Percentiles rank a stretch among this genome's conserved stretches.
phyloP scores from a whole-genome alignment of 2,113 vertebrate genomes.

The Ornithorhynchus anatinus region DNA sequence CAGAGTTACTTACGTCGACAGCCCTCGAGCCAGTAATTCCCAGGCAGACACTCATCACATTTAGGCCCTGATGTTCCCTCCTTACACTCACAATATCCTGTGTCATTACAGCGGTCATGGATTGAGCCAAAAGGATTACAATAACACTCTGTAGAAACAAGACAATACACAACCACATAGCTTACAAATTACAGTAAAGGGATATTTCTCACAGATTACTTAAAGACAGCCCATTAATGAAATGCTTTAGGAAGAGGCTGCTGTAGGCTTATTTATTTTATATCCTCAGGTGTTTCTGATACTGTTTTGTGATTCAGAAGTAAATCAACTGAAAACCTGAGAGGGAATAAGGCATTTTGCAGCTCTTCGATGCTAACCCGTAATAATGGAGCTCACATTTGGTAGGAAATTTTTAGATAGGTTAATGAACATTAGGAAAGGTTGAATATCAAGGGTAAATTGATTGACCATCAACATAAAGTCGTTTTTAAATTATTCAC shows the following conservation, averaged over 20 bases:
- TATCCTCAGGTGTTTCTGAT: slow-evolving; percentile 19
- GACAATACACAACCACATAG: slow-evolving; percentile 80
- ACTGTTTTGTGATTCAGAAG: slow-evolving; percentile 46
- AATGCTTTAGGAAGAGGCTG: slow-evolving; percentile 39
- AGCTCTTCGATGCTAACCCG: slow-evolving; percentile 44
- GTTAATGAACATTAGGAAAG: slow-evolving; percentile 54
- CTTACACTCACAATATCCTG: slow-evolving; percentile 99
- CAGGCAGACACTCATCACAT: slow-evolving; percentile 95
- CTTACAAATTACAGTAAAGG: slow-evolving; percentile 54
- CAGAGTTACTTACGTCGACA: slow-evolving; percentile 96
- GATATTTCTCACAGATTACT: slow-evolving; percentile 40
- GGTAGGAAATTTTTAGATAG: slow-evolving; percentile 50
- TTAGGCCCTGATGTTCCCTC: slow-evolving; percentile 93
- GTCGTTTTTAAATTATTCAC: slow-evolving; percentile 58
- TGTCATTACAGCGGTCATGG: slow-evolving; percentile 97
- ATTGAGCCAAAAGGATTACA: slow-evolving; percentile 97
- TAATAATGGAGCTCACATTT: slow-evolving; percentile 49
- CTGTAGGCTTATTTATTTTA: slow-evolving; percentile 39
- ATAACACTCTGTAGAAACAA: slow-evolving; percentile 98
- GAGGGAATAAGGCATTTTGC: slow-evolving; percentile 34
- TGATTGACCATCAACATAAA: slow-evolving; percentile 53
- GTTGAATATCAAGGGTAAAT: slow-evolving; percentile 49
- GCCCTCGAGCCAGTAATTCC: slow-evolving; percentile 95
- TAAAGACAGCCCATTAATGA: slow-evolving; percentile 44
- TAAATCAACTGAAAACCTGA: slow-evolving; percentile 45